Evolutionary conservation across 2,888 invertebrate genomes (phyloP).

Genomic region (Sminthurinus aureus): DNA sequence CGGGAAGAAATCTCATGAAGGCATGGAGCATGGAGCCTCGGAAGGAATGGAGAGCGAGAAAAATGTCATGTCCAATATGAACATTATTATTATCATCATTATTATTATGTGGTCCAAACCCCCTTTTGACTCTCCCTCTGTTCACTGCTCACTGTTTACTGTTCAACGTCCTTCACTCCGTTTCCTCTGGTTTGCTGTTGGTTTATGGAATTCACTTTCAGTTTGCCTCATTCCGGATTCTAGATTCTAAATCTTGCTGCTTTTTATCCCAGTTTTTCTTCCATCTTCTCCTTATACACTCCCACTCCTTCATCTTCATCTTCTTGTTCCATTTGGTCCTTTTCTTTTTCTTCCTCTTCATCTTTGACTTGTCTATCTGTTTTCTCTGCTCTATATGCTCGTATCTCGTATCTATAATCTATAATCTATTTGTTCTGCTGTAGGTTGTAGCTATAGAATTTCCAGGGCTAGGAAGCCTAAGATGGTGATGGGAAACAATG

Average conservation of each 20-base stretch:
- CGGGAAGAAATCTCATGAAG: not conserved
- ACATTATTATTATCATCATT: not conserved
- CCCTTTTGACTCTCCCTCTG: not conserved
- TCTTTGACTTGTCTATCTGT: too few species aligned
- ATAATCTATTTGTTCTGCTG: not conserved
- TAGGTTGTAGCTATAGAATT: not conserved
- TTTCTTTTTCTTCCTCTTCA: too few species aligned
- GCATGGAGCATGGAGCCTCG: not conserved
- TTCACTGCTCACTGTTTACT: too few species aligned
- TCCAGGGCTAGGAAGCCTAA: too few species aligned
- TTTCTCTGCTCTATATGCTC: too few species aligned
- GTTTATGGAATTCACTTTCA: too few species aligned
- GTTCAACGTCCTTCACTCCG: not conserved
- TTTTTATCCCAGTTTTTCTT: not conserved
- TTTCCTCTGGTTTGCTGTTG: not conserved
- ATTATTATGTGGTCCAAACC: not conserved
- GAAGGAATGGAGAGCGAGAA: not conserved
- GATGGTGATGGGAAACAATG: too few species aligned
- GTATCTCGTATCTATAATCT: too few species aligned
- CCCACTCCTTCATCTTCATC: not conserved
- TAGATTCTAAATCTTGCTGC: too few species aligned
- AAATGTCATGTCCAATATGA: slow-evolving; percentile 16
- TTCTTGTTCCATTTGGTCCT: not conserved
- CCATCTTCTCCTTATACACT: not conserved
- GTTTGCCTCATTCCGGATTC: too few species aligned